A percentile compares a stretch with the other conserved stretches of the same genome.
Evolutionary conservation across 2,888 invertebrate genomes (phyloP).

Genomic region (Archaeoteleia sp.): DNA sequence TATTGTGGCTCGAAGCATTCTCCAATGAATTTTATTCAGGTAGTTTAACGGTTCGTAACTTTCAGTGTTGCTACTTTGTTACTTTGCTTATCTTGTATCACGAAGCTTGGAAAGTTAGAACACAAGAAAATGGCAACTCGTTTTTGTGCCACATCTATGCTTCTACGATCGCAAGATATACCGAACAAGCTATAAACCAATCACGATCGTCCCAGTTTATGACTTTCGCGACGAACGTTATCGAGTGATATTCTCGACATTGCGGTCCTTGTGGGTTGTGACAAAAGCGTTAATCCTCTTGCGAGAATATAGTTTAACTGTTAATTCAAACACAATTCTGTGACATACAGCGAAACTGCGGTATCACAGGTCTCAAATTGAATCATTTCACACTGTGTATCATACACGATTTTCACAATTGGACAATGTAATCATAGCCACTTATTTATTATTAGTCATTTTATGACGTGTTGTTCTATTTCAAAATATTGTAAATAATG

Average conservation of each 20-base stretch:
- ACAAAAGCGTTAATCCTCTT: conserved; percentile 2
- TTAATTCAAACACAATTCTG: background rate
- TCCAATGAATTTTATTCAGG: no score
- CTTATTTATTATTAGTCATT: no score
- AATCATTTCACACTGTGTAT: background rate
- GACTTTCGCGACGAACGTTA: conserved; percentile 14
- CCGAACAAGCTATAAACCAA: conserved; percentile 21
- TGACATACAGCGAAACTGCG: background rate
- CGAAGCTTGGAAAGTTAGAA: background rate
- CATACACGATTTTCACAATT: no score
- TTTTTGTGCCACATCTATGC: conserved; percentile 4
- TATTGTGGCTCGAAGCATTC: no score
- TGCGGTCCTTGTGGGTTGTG: conserved; percentile 9
- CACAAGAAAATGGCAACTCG: conserved; percentile 1
- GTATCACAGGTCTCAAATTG: no score
- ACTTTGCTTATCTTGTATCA: background rate
- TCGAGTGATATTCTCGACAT: conserved; percentile 22
- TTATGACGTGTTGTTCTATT: no score
- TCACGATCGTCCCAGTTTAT: conserved; percentile 19
- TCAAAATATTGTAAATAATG: no score
- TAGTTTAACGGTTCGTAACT: background rate
- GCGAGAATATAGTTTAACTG: background rate
- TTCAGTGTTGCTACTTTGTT: background rate
- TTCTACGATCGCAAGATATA: conserved; percentile 5
- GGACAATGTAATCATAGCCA: no score